A percentile compares a stretch with the other conserved stretches of the same genome.
phyloP scores from a whole-genome alignment of 1,140 invertebrate genomes.

The Temnothorax nylanderi region DNA sequence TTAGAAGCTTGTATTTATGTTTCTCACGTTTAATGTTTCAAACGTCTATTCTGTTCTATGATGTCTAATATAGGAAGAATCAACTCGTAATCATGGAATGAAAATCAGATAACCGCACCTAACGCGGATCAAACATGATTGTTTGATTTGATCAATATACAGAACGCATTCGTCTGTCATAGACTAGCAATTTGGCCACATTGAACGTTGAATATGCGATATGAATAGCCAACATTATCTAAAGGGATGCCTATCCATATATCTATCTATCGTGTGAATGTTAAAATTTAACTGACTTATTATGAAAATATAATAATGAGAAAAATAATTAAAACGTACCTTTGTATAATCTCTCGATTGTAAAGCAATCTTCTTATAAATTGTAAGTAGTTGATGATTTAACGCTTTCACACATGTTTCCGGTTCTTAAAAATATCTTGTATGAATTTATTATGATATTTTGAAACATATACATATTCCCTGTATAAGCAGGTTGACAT shows the following conservation, averaged over 20 bases:
- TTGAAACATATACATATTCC: not conserved
- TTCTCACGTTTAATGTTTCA: not conserved
- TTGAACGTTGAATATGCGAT: slow-evolving; percentile 15
- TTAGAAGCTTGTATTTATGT: not conserved
- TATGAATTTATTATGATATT: not conserved
- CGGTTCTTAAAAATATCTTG: not conserved
- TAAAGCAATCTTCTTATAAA: not conserved
- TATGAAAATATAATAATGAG: not conserved
- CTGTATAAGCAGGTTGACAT: not conserved
- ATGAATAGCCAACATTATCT: slow-evolving; percentile 24
- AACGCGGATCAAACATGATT: slow-evolving; percentile 39
- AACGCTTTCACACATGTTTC: not conserved
- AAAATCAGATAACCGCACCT: slow-evolving; percentile 39
- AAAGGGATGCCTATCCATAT: not conserved
- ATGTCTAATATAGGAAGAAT: slow-evolving; percentile 27
- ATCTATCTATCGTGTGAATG: not conserved
- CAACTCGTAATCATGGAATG: slow-evolving; percentile 34
- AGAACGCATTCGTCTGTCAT: slow-evolving; percentile 15
- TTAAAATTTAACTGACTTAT: not conserved
- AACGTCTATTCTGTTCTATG: not conserved
- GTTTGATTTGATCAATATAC: slow-evolving; percentile 47
- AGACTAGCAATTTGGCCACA: slow-evolving; percentile 37
- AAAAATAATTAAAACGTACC: not conserved
- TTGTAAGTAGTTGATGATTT: not conserved
- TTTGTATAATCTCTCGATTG: not conserved